Evolutionary conservation across 2,888 invertebrate genomes (phyloP), one percentile per base, ranked within the genome.

Genomic region (Drosophila sordidapex): DNA sequence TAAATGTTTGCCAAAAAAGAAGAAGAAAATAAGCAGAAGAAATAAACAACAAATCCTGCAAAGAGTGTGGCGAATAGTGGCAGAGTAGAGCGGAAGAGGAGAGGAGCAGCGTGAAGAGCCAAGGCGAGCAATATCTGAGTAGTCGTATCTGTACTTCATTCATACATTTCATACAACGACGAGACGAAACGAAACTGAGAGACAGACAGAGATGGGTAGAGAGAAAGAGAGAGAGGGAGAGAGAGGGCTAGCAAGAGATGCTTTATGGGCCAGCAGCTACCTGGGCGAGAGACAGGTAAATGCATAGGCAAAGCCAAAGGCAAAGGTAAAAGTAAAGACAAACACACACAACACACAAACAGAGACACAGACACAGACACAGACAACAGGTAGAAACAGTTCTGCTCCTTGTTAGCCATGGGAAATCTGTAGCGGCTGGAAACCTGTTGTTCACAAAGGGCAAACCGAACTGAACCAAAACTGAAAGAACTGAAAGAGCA

Each of bases 391-490:
- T 79, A 75, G 79, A 66, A 66, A 83, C 64, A 27, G 68, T 51
- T 64, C 64, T 63, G 79, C 82, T 83, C 67, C 82, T 74, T 81
- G 81, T 82, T 82, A 76, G 68, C 81, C 87, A 89, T 89, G 91
- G 90, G 91, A 90, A 89, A 87, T 90, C 76, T 79, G 79, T 71
- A 69, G 79, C 73, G 68, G 81, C 57, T 73, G 70, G 74, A 83
- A 90, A 90, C 90, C 90, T 90, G 90, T 88, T 90, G 46, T 46
- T 25, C 81, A 82, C 83, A 75, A 79, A 82, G 69, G 74, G 70
- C 51, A 49, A 69, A 49, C 43, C 49, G 29, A 58, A 43, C 66
- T 35, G 65, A 54, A 54, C 51, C 51, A 51, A 51, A 46, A 25
- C 46, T 46, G 46, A 46, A 46, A 46, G 46, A 52, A 36, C 52